Conservation (phyloP, 1,140 invertebrate species). For the Hylaeus volcanicus region DNA sequence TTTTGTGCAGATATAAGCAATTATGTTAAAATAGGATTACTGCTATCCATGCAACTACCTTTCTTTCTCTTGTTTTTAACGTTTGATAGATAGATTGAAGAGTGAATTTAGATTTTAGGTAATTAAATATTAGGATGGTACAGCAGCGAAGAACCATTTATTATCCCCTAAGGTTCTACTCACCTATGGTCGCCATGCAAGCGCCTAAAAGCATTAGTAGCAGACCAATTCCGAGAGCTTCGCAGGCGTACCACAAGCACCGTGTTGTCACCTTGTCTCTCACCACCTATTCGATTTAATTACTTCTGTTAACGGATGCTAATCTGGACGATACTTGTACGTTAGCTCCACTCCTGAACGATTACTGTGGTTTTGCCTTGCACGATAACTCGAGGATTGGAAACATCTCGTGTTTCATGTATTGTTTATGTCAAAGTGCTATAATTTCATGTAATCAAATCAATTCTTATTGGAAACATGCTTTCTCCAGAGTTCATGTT, state of each 20-base stretch:
- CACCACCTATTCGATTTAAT: constrained; percentile 83
- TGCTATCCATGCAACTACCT: too few species aligned
- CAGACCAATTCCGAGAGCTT: constrained; percentile 91
- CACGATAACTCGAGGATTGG: background rate
- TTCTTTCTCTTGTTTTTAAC: too few species aligned
- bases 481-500: background rate
- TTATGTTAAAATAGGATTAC: too few species aligned
- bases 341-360: too few species aligned
- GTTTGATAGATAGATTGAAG: too few species aligned
- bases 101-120: too few species aligned
- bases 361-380: too few species aligned
- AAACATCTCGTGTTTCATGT: too few species aligned
- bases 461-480: background rate
- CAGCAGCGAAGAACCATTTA: background rate
- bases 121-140: too few species aligned
- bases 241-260: constrained; percentile 94
- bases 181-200: constrained; percentile 95
- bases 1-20: too few species aligned
- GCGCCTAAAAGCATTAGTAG: constrained; percentile 91
- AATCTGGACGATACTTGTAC: background rate
- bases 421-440: background rate
- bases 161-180: constrained; percentile 62
- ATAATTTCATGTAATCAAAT: background rate
- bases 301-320: constrained; percentile 68
- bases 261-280: constrained; percentile 91